These are phyloP conservation scores for Cuniculus paca DNA, from an alignment of 2,797 vertebrate species.

Conservation along the genomic window DNA sequence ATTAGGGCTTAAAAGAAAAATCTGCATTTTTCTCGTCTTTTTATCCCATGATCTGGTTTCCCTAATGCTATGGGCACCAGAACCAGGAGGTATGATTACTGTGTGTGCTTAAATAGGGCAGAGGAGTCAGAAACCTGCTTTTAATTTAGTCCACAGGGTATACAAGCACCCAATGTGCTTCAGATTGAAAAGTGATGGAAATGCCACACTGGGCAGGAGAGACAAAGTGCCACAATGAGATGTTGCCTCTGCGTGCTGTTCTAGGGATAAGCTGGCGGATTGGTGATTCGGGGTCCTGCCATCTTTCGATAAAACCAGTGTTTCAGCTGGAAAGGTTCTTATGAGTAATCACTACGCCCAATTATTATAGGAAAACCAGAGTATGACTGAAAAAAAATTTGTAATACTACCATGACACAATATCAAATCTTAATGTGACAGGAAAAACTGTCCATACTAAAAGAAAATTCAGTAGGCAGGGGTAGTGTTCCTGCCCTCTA, in stretches of 20 bases:
- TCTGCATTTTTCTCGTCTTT: neutral
- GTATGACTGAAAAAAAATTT: neutral
- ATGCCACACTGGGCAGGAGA: neutral
- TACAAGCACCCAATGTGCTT: neutral
- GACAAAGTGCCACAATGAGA: neutral
- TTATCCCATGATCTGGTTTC: neutral
- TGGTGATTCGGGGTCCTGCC: neutral
- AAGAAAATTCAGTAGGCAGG: neutral
- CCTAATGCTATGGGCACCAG: neutral
- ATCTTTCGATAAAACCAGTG: neutral
- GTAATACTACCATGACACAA: neutral
- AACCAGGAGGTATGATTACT: neutral
- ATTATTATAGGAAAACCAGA: neutral
- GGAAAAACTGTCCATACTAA: neutral
- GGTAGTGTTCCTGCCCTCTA: neutral
- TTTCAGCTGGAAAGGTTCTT: neutral
- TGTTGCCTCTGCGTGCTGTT: accelerated
- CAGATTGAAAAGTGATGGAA: neutral
- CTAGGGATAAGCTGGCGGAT: neutral
- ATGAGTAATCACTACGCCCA: neutral
- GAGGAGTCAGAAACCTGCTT: neutral
- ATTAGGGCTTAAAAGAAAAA: neutral
- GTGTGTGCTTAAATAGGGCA: neutral
- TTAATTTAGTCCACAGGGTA: neutral
- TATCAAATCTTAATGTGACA: neutral